A percentile compares a stretch with the other conserved stretches of the same genome.
phyloP scores from a whole-genome alignment of 2,888 invertebrate species.

The Auanema freiburgensis region DNA sequence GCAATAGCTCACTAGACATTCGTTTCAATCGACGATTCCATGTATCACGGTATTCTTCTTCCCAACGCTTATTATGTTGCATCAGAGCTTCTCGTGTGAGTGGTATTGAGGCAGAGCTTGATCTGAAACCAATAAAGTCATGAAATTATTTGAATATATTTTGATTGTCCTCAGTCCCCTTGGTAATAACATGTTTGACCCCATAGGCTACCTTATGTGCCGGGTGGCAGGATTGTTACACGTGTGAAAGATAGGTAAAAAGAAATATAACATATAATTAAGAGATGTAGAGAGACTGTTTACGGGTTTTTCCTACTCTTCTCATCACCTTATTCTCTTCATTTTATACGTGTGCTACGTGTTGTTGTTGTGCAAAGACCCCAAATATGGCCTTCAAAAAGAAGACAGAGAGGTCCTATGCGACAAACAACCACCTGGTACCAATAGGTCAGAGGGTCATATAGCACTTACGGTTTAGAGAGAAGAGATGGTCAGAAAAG shows the following conservation, averaged over 20 bases:
- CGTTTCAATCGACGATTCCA: slow-evolving; percentile 49
- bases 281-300: too few relatives aligned
- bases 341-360: slow-evolving; percentile 12
- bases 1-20: slow-evolving; percentile 33
- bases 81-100: slow-evolving; percentile 56
- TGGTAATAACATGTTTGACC: not conserved
- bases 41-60: slow-evolving; percentile 55
- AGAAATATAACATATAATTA: too few relatives aligned
- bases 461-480: too few relatives aligned
- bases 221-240: slow-evolving; percentile 1
- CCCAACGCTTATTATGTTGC: slow-evolving; percentile 55
- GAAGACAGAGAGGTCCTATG: slow-evolving; percentile 8
- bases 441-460: slow-evolving; percentile 20
- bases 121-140: slow-evolving; percentile 27
- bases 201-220: not conserved
- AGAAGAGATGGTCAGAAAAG: too few relatives aligned
- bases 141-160: slow-evolving; percentile 6
- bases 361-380: slow-evolving; percentile 17
- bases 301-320: too few relatives aligned
- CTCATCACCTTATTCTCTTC: too few relatives aligned
- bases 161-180: slow-evolving; percentile 13
- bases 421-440: slow-evolving; percentile 25
- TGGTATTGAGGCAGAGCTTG: slow-evolving; percentile 35
- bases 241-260: too few relatives aligned
- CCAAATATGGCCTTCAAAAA: slow-evolving; percentile 20